A percentile compares a stretch with the other conserved stretches of the same genome.
These are phyloP conservation scores for Nebria salina DNA, from an alignment of 2,888 invertebrate genomes.

Conservation along the genomic window DNA sequence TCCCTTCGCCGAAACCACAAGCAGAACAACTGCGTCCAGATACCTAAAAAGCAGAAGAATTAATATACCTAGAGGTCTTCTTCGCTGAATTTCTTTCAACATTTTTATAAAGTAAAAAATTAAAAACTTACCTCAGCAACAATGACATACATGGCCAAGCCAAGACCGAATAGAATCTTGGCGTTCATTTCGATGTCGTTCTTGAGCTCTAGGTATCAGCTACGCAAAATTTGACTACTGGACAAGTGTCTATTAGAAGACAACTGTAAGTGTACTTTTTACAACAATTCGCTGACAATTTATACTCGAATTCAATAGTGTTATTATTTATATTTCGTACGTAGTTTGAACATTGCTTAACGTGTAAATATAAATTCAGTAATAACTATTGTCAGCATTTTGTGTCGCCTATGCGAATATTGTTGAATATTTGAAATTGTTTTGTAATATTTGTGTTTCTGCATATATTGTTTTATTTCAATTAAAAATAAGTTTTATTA, in stretches of 20 bases:
- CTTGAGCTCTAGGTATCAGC: conserved; percentile 27
- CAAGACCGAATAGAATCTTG: conserved; percentile 26
- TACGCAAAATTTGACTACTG: conserved; percentile 6
- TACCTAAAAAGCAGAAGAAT: conserved; percentile 10
- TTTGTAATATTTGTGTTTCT: not conserved
- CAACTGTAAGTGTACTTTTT: conserved; percentile 9
- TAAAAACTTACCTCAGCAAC: conserved; percentile 26
- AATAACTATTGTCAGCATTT: not conserved
- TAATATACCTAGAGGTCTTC: not conserved
- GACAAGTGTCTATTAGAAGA: not conserved
- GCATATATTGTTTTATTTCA: not conserved
- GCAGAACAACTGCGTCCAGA: conserved; percentile 34
- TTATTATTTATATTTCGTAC: not conserved
- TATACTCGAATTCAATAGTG: conserved; percentile 1
- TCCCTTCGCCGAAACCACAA: conserved; percentile 13
- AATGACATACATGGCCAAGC: not conserved
- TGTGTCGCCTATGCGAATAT: not conserved
- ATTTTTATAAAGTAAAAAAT: not conserved
- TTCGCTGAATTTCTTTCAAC: not conserved
- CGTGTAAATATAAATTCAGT: not conserved
- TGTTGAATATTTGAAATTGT: not conserved
- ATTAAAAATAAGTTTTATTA: not conserved
- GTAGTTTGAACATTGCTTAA: not conserved
- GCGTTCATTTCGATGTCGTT: conserved; percentile 21
- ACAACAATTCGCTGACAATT: not conserved